Conservation (phyloP, 2,797 vertebrate species). For the Valencia hispanica region DNA sequence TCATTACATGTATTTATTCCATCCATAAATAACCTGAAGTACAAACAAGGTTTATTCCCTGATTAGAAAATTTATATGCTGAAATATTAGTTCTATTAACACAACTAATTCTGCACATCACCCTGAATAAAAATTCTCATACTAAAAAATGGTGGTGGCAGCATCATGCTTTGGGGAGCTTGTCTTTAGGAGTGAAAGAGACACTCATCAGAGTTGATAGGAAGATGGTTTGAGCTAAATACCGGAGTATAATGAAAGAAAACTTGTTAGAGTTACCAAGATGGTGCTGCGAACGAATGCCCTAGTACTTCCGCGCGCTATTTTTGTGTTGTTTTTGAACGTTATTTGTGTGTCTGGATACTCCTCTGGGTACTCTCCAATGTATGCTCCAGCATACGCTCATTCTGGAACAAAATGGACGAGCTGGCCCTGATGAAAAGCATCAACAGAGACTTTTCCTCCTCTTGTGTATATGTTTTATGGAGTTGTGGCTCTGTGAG, state of each 20-base stretch:
- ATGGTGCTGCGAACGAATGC: no score
- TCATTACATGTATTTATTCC: not conserved
- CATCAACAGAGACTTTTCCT: no score
- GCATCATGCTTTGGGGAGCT: not conserved
- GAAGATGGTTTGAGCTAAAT: not conserved
- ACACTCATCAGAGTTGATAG: not conserved
- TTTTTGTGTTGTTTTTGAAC: no score
- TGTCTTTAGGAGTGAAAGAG: not conserved
- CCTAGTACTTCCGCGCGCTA: no score
- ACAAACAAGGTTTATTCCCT: not conserved
- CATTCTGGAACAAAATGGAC: no score
- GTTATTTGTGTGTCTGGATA: no score
- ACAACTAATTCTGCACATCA: not conserved
- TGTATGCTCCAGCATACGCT: no score
- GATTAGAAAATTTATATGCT: not conserved
- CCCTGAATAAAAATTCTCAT: not conserved
- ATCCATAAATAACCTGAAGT: not conserved
- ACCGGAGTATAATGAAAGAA: not conserved
- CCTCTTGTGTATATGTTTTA: no score
- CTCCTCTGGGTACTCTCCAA: no score
- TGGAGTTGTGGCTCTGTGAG: no score
- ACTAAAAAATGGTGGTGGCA: not conserved
- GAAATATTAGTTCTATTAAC: not conserved
- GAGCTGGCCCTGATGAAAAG: no score
- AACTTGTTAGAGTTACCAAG: no score